These are phyloP conservation scores for Tachysurus fulvidraco DNA, from an alignment of 2,113 vertebrate species.

Conservation along the genomic window DNA sequence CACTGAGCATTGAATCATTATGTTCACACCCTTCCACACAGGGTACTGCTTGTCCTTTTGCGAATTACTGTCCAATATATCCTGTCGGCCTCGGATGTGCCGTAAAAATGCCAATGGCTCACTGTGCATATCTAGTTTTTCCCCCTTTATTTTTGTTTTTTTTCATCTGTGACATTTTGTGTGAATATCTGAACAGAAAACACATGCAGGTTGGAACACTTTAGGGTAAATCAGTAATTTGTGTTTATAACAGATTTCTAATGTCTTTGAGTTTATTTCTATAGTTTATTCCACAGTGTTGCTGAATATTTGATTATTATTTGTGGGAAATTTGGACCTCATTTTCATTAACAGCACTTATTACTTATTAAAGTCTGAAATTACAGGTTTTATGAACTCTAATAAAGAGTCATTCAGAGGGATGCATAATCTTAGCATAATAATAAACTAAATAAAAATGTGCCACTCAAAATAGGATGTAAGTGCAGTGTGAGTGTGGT, in stretches of 20 bases:
- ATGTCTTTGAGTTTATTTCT: not conserved
- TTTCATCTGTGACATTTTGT: not conserved
- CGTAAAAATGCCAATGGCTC: slow-evolving; percentile 19
- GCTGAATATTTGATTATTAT: not conserved
- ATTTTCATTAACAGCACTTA: not conserved
- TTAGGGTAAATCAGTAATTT: not conserved
- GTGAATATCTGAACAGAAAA: not conserved
- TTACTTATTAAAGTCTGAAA: not conserved
- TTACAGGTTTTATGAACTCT: not conserved
- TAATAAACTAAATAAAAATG: not conserved
- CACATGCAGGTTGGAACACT: not conserved
- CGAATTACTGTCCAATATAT: slow-evolving; percentile 38
- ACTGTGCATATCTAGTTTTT: not conserved
- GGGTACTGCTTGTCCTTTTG: not conserved
- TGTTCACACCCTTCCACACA: slow-evolving; percentile 18
- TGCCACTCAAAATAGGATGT: not conserved
- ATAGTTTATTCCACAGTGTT: not conserved
- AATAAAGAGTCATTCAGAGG: not conserved
- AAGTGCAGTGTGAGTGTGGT: too few relatives aligned
- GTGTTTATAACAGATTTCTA: not conserved
- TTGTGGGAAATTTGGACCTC: not conserved
- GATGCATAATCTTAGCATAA: not conserved
- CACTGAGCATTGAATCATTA: slow-evolving; percentile 37
- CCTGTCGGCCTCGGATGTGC: not conserved
- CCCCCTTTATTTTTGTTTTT: not conserved